These are phyloP conservation scores for Zaprionus lachaisei DNA, from an alignment of 1,140 invertebrate species.

Conservation along the genomic window DNA sequence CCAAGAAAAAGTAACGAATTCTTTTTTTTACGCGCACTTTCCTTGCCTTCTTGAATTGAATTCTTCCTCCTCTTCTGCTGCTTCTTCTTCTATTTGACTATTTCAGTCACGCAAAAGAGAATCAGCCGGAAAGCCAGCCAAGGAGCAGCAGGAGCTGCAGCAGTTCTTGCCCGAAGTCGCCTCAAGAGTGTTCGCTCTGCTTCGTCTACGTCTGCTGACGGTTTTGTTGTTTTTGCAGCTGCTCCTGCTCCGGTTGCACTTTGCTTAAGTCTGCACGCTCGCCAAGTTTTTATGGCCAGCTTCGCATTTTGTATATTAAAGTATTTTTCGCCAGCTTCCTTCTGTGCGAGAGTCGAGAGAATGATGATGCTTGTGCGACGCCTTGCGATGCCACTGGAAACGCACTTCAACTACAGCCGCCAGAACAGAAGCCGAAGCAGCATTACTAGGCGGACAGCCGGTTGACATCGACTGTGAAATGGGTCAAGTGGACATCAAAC, in stretches of 20 bases:
- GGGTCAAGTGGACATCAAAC: constrained; percentile 40
- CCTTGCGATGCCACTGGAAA: constrained; percentile 24
- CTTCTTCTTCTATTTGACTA: constrained; percentile 1
- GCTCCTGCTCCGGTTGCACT: constrained; percentile 9
- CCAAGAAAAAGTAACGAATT: not conserved
- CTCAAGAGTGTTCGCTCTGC: constrained; percentile 22
- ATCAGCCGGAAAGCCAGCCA: constrained; percentile 29
- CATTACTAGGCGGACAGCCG: constrained; percentile 20
- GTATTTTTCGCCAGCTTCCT: constrained; percentile 33
- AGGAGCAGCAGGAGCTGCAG: constrained; percentile 1
- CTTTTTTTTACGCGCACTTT: constrained; percentile 1
- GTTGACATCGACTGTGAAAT: constrained; percentile 34
- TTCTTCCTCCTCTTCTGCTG: constrained; percentile 29
- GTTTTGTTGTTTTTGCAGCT: constrained; percentile 16
- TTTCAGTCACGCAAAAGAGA: constrained; percentile 49
- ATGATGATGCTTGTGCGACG: constrained; percentile 33
- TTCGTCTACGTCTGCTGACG: not conserved
- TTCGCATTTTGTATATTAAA: constrained; percentile 39
- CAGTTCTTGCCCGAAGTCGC: constrained; percentile 22
- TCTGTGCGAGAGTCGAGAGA: not conserved
- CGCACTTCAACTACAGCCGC: constrained; percentile 12
- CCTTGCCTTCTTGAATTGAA: constrained; percentile 26
- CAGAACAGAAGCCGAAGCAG: not conserved
- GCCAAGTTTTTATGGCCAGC: constrained; percentile 27
- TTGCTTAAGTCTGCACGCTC: constrained; percentile 31